Evolutionary conservation across 1,140 invertebrate species (phyloP), one percentile per base, ranked within the genome.

Genomic region (Acromyrmex charruanus): DNA sequence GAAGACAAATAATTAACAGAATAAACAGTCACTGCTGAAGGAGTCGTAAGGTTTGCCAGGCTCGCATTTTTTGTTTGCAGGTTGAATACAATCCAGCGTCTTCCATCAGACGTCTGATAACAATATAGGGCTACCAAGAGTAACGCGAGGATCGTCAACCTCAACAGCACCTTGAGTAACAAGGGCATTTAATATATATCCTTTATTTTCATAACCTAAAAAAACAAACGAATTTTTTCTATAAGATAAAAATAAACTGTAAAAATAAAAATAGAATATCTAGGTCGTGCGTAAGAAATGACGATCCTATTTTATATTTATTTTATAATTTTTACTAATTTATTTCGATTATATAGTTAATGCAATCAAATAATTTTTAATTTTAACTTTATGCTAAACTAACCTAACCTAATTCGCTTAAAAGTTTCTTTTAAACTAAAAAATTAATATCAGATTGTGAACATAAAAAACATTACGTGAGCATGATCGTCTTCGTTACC

Each of bases 181-280:
- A 93, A 89, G 90, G 92, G 93, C 94, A 95, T 95, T 94, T 95
- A 94, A 93, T 25, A 58, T 12, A 18, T 49, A 44, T 84, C 55
- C 21, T 21, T 84, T 84, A 84, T 49, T 75, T 16, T 51, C 9
- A 12, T 51, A 84, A 75, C 16, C 80, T 82, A 51, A 61, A 75
- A 55, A n/a, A 0, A 2, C 7, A 68, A 79, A 65, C 16, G n/a
- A 79, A 0, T 6, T 55, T 9, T 1, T 28, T 79, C 28, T 31
- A 25, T 4, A 79, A 65, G 12, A 81, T 39, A 68, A 69, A 58
- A 81, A n/a, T 6, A 31, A 31, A 31, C 3, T 31, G 3, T 31
- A 31, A 31, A 31, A 31, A 31, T 31, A 31, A 31, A 31, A 31
- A 31, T 4, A 31, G 31, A 31, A 77, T 44, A 59, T 77, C 9